Evolutionary conservation across 2,797 vertebrate species (phyloP).

Genomic region (Acestrorhynchus altus): DNA sequence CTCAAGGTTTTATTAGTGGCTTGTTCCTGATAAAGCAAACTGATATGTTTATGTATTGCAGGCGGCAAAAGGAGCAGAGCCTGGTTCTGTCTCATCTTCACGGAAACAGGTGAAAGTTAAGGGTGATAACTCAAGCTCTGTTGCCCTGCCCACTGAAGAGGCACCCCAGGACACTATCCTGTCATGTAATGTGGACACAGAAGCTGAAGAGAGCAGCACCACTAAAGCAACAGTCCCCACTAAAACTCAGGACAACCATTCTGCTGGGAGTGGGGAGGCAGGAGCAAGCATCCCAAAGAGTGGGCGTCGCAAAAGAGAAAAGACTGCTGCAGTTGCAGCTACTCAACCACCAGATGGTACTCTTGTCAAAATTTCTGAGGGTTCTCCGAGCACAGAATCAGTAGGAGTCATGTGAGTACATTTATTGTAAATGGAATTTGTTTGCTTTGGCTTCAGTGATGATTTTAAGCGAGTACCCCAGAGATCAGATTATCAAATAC

Average conservation of each 20-base stretch:
- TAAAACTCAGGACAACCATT: background rate
- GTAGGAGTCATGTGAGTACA: constrained; percentile 53
- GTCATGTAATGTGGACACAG: background rate
- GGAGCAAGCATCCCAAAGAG: background rate
- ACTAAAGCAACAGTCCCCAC: background rate
- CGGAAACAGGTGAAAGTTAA: constrained; percentile 58
- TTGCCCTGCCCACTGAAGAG: background rate
- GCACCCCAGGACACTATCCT: background rate
- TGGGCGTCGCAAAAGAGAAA: constrained; percentile 32
- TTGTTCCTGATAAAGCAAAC: background rate
- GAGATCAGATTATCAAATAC: too few relatives aligned
- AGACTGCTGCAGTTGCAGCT: constrained; percentile 2
- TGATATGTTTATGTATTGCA: constrained; percentile 57
- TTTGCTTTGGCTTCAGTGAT: background rate
- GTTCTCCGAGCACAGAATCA: constrained; percentile 13
- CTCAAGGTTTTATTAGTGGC: too few relatives aligned
- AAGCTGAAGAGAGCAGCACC: background rate
- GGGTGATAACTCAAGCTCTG: constrained; percentile 35
- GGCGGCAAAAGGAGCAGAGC: constrained; percentile 73
- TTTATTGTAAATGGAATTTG: background rate
- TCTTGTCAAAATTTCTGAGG: background rate
- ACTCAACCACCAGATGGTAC: constrained; percentile 9
- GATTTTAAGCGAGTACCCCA: background rate
- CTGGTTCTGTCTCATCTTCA: constrained; percentile 11
- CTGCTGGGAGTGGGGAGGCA: background rate